These are phyloP conservation scores for Lates calcarifer DNA, from an alignment of 2,113 vertebrate genomes.

Conservation along the genomic window DNA sequence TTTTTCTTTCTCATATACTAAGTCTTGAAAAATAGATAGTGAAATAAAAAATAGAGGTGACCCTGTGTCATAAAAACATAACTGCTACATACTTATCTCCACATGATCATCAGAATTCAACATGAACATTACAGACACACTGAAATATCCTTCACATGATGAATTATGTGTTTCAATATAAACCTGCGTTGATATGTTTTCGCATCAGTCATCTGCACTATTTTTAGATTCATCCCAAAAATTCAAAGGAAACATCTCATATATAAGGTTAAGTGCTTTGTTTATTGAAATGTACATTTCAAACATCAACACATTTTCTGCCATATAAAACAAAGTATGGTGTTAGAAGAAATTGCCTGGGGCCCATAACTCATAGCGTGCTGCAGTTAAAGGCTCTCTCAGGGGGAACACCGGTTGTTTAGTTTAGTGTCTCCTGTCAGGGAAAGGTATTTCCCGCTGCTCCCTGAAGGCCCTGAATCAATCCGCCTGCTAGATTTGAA, in stretches of 20 bases:
- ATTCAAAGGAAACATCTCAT: slow-evolving; percentile 39
- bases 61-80: neutral
- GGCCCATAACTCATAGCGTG: slow-evolving; percentile 50
- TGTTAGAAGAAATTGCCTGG: slow-evolving; percentile 48
- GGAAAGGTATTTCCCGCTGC: slow-evolving; percentile 65
- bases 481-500: slow-evolving; percentile 62
- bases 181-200: slow-evolving; percentile 5
- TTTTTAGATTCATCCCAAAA: slow-evolving; percentile 2
- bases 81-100: neutral
- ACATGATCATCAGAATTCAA: slow-evolving; percentile 6
- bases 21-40: neutral
- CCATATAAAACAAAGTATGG: slow-evolving; percentile 52
- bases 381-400: slow-evolving; percentile 40
- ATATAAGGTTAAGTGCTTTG: slow-evolving; percentile 42
- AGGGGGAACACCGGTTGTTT: slow-evolving; percentile 63
- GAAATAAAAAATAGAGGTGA: neutral
- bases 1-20: neutral
- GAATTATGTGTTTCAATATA: slow-evolving; percentile 18
- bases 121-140: neutral
- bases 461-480: slow-evolving; percentile 73
- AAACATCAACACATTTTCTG: slow-evolving; percentile 52
- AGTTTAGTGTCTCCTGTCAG: slow-evolving; percentile 72
- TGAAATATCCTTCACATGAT: slow-evolving; percentile 7
- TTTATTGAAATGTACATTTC: slow-evolving; percentile 58
- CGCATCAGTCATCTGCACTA: neutral